Base-by-base conservation (phyloP, 1,140 invertebrate species). In the Drosophila eugracilis region DNA sequence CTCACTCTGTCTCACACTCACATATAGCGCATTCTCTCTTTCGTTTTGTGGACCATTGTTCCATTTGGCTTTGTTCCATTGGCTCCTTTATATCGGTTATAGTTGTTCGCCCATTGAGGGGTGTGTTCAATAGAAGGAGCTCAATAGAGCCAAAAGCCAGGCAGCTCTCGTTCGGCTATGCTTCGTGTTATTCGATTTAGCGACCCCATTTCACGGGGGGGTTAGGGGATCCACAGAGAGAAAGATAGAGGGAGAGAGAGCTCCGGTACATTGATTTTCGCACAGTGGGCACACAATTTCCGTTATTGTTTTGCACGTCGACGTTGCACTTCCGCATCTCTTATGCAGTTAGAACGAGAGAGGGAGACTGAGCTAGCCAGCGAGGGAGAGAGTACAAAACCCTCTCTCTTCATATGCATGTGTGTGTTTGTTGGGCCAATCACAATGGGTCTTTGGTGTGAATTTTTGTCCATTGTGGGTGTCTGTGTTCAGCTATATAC, bases 391-490 rank as follows among this genome's bases (percentile, higher is more conserved):
- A 17, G 36, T 17, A 1, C 14, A 12, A 12, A 9, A 26, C 42
- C 26, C 42, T 67, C 59, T 42, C 45, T 41, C 28, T 34, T 36
- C 37, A 36, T 39, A 9, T 32, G 34, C 47, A 12, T 53, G 45
- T 47, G 21, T 50, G 24, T 48, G 32, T 59, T 24, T 55, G 41
- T 65, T 28, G 53, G 89, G 89, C 88, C 88, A 90, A 90, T 90
- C 88, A 90, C 88, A 90, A 90, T 88, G 67, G 83, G 55, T 45
- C 49, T 73, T 75, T 77, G 88, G 88, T 90, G 88, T 90, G 78
- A 90, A 88, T 86, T 90, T 90, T 88, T 80, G 84, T 88, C 83
- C 84, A 89, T 83, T 88, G 84, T 88, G 75, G 85, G 83, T 84
- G 83, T 63, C 70, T 83, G 70, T 86, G 70, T 86, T 69, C 36